Evolutionary conservation across 2,888 invertebrate genomes (phyloP).

Genomic region (Terebella lapidaria): DNA sequence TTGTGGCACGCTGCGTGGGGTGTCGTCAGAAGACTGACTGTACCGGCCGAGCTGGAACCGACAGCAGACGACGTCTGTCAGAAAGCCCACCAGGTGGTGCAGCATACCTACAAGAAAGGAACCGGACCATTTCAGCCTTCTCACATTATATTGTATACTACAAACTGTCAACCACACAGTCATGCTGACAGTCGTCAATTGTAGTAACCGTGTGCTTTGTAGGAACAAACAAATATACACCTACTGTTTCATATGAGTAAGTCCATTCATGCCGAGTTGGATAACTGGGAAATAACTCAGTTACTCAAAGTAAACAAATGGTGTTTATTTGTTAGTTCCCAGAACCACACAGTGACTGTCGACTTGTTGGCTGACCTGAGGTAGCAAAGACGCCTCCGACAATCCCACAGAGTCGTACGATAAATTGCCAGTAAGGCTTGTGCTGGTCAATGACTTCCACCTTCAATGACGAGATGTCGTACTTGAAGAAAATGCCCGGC

Average conservation of each 20-base stretch:
- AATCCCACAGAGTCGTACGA: constrained; percentile 82
- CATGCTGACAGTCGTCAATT: background rate
- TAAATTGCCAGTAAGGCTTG: constrained; percentile 62
- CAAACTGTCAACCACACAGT: background rate
- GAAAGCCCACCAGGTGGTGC: constrained; percentile 33
- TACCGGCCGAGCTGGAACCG: constrained; percentile 15
- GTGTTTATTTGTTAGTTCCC: background rate
- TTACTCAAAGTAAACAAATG: background rate
- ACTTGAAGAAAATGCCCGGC: constrained; percentile 91
- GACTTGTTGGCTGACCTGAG: constrained; percentile 53
- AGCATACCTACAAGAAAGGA: constrained; percentile 38
- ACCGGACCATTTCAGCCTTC: too few relatives aligned
- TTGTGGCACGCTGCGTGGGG: too few relatives aligned
- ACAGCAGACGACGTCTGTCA: constrained; percentile 41
- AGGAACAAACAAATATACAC: too few relatives aligned
- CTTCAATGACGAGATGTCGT: constrained; percentile 86
- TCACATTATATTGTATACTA: too few relatives aligned
- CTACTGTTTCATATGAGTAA: too few relatives aligned
- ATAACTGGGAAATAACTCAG: background rate
- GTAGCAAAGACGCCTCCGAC: constrained; percentile 90
- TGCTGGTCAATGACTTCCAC: constrained; percentile 57
- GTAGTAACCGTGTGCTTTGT: too few relatives aligned
- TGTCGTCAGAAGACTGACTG: too few relatives aligned
- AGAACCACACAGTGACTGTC: background rate
- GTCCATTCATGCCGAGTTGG: too few relatives aligned